Evolutionary conservation across 2,888 invertebrate genomes (phyloP), one percentile per base, ranked within the genome.

Genomic region (Agelastica alni): DNA sequence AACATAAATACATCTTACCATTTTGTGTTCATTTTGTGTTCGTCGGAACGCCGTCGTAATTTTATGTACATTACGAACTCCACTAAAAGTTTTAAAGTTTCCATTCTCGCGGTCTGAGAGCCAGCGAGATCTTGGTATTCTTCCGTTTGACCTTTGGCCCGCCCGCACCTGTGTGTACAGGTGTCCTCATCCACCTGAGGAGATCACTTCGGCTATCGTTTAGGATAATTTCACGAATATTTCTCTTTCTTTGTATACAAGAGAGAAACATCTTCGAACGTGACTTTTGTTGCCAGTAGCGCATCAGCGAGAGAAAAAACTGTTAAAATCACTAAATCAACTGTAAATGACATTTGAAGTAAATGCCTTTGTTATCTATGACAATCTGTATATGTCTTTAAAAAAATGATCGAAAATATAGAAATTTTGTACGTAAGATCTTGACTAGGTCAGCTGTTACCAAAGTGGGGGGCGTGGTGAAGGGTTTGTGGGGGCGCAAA

Each of bases 91-190:
- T 62, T 62, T 56, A 56, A 56, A 26, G 61, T 62, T 58, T 37
- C 28, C 37, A 36, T 47, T 47, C 47, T 31, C 37, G 47, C 37
- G 37, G 36, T 37, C 28, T 37, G 30, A 47, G 47, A 47, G 6
- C 16, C 10, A 41, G 34, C 34, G 26, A 16, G 13, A 41, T 41
- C 28, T 44, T 44, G 14, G 13, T 32, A 14, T 37, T 37, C 46
- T 51, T 22, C 46, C 44, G 22, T 56, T 61, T 70, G 70, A 70
- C 70, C 71, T 70, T 58, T 70, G 69, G 56, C 66, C 69, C 64
- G 60, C 65, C 62, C 66, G 67, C 69, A 70, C 66, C 68, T 69
- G 68, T 65, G 63, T 58, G 60, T 65, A 69, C 71, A 71, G 70
- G 70, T 70, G 71, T 68, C 68, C 68, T 66, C 62, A 62, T 65